Percentiles rank a stretch among this genome's conserved stretches.
phyloP scores from a whole-genome alignment of 2,797 vertebrate genomes.

The Enteromius afrohamiltoni region DNA sequence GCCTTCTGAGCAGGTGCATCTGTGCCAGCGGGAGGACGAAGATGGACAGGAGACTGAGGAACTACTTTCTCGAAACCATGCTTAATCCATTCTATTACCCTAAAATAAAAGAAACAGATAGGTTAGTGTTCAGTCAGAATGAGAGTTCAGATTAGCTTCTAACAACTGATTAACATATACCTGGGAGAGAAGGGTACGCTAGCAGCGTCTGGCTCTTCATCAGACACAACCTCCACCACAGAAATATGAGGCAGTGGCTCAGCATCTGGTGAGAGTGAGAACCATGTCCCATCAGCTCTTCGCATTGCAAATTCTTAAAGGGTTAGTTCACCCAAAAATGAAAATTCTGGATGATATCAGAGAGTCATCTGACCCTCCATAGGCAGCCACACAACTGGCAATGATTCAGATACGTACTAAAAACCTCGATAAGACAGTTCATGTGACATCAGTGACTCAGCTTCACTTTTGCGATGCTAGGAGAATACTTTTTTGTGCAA shows the following conservation, averaged over 20 bases:
- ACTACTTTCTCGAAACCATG: constrained; percentile 79
- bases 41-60: constrained; percentile 73
- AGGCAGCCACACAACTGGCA: too few relatives aligned
- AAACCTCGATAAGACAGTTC: too few relatives aligned
- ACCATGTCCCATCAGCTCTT: neutral
- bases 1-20: constrained; percentile 59
- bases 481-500: too few relatives aligned
- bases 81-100: constrained; percentile 79
- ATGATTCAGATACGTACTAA: too few relatives aligned
- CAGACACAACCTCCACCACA: constrained; percentile 58
- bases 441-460: too few relatives aligned
- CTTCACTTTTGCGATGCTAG: too few relatives aligned
- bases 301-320: neutral
- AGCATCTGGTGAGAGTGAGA: constrained; percentile 53
- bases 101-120: constrained; percentile 52
- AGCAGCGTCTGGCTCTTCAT: constrained; percentile 56
- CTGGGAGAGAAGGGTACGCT: constrained; percentile 63
- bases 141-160: neutral
- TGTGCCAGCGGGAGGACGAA: constrained; percentile 23
- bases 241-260: constrained; percentile 59
- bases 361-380: too few relatives aligned
- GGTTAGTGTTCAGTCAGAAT: neutral
- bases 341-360: too few relatives aligned
- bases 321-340: too few relatives aligned
- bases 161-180: constrained; percentile 31